These are phyloP conservation scores for Rhipidura dahli DNA, from an alignment of 2,113 vertebrate genomes.

Conservation along the genomic window DNA sequence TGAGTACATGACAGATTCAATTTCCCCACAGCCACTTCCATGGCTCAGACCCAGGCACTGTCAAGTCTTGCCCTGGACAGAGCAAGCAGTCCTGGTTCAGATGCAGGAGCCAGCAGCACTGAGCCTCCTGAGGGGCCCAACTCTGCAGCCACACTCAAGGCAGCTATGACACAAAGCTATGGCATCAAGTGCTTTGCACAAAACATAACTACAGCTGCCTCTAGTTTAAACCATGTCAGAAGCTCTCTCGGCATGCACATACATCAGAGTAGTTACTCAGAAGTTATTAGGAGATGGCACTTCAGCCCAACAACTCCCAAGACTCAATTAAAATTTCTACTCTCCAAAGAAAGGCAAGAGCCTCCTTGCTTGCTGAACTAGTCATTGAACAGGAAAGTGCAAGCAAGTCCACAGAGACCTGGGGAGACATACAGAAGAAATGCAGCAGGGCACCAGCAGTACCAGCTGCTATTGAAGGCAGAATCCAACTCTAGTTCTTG, in stretches of 20 bases:
- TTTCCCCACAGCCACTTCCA: not conserved
- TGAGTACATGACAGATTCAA: constrained; percentile 37
- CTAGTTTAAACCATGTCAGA: not conserved
- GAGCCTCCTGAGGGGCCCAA: not conserved
- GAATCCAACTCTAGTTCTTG: not conserved
- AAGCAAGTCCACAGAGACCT: not conserved
- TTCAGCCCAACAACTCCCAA: not conserved
- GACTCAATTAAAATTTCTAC: not conserved
- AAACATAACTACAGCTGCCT: not conserved
- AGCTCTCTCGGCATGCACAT: not conserved
- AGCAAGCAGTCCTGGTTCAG: not conserved
- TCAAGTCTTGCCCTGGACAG: not conserved
- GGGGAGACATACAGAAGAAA: not conserved
- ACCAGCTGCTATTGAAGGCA: not conserved
- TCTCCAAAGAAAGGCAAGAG: not conserved
- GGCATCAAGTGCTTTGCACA: not conserved
- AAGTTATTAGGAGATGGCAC: not conserved
- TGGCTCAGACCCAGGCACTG: not conserved
- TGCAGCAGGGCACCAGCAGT: not conserved
- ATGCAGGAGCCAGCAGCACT: not conserved
- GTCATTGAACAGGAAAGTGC: not conserved
- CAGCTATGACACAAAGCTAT: not conserved
- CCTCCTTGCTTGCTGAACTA: not conserved
- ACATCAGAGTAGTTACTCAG: not conserved
- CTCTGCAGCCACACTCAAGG: not conserved